A percentile compares a stretch with the other conserved stretches of the same genome.
Evolutionary conservation across 2,797 vertebrate species (phyloP).

Genomic region (Pseudopleuronectes americanus): DNA sequence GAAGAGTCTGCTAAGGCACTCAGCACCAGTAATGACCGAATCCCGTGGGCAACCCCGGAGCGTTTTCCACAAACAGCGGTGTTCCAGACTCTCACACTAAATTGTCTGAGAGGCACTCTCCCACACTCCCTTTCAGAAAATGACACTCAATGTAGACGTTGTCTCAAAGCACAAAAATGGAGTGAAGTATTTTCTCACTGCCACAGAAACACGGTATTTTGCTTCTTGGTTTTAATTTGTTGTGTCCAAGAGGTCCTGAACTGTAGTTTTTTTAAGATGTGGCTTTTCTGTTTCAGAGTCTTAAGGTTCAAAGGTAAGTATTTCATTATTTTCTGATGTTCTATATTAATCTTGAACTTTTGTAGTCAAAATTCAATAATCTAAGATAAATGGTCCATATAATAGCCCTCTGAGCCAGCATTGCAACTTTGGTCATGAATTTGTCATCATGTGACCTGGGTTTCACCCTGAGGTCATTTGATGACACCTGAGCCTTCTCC

Average conservation of each 20-base stretch:
- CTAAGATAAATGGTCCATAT: too few relatives aligned
- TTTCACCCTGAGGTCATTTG: too few relatives aligned
- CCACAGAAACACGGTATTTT: background rate
- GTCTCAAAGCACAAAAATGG: background rate
- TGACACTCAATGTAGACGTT: background rate
- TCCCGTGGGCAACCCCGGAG: conserved; percentile 37
- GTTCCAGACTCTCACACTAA: conserved; percentile 18
- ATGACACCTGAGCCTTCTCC: too few relatives aligned
- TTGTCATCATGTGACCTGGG: too few relatives aligned
- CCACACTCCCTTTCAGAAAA: background rate
- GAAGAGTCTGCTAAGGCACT: conserved; percentile 71
- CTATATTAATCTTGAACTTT: background rate
- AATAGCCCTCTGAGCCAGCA: too few relatives aligned
- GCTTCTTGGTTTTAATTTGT: background rate
- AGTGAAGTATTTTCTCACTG: background rate
- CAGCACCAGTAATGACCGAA: conserved; percentile 59
- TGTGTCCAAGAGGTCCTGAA: background rate
- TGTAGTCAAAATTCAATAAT: too few relatives aligned
- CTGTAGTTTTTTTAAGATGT: too few relatives aligned
- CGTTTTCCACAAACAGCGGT: conserved; percentile 49
- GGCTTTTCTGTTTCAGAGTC: too few relatives aligned
- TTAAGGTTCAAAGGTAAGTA: background rate
- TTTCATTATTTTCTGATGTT: background rate
- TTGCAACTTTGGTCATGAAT: too few relatives aligned
- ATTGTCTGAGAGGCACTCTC: conserved; percentile 15